Conservation (phyloP, 2,888 invertebrate species). For the Tetragonisca angustula region DNA sequence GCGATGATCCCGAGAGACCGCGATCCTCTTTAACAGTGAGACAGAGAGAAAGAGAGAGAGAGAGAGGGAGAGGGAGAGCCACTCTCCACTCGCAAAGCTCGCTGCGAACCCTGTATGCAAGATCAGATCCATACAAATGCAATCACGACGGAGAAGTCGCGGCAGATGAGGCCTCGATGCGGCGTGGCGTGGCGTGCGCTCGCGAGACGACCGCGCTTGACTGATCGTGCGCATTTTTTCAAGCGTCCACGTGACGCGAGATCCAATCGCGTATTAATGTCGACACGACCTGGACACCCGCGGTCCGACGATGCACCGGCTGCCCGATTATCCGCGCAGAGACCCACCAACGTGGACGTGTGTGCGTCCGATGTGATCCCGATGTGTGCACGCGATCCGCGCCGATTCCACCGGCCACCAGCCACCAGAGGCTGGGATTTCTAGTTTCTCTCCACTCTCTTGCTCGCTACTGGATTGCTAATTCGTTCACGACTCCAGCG, state of each 20-base stretch:
- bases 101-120: conserved; percentile 22
- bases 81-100: conserved; percentile 31
- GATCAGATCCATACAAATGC: conserved; percentile 80
- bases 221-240: conserved; percentile 63
- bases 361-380: conserved; percentile 26
- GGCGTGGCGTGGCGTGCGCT: conserved; percentile 18
- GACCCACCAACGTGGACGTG: conserved; percentile 12
- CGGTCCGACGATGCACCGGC: conserved; percentile 48
- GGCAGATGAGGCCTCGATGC: conserved; percentile 64
- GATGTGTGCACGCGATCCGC: conserved; percentile 24
- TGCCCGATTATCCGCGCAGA: conserved; percentile 41
- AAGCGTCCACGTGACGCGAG: conserved; percentile 43
- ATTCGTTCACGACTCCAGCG: neutral
- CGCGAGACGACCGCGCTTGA: conserved; percentile 40
- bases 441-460: neutral
- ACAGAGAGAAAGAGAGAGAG: no score
- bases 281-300: conserved; percentile 66
- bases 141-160: conserved; percentile 73
- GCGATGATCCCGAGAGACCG: conserved; percentile 59
- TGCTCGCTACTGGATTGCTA: neutral
- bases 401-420: neutral
- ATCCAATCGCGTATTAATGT: conserved; percentile 73
- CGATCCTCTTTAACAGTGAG: conserved; percentile 50
- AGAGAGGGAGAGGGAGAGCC: neutral
- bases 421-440: neutral